Percentiles rank a stretch among this genome's conserved stretches.
Evolutionary conservation across 2,888 invertebrate species (phyloP).

Genomic region (Cantharis lateralis): DNA sequence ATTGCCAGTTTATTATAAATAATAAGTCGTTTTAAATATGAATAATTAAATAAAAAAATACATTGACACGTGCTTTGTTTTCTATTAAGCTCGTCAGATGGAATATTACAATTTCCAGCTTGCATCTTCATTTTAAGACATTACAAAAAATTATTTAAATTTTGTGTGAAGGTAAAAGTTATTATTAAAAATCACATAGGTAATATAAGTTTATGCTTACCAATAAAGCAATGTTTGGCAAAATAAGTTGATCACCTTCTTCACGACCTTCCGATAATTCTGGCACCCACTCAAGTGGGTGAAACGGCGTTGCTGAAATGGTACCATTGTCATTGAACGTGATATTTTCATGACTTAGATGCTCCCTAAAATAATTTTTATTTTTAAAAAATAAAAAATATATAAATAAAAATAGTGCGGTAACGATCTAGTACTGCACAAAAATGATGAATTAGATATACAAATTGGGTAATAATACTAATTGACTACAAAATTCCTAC

Average conservation of each 20-base stretch:
- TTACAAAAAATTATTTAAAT: not conserved
- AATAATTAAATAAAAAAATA: too few relatives aligned
- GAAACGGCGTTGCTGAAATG: conserved; percentile 68
- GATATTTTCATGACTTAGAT: conserved; percentile 69
- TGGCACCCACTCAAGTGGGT: conserved; percentile 77
- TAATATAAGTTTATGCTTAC: conserved; percentile 70
- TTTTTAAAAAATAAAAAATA: not conserved
- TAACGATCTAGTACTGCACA: too few relatives aligned
- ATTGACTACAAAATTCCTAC: not conserved
- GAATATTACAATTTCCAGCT: not conserved
- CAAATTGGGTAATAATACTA: not conserved
- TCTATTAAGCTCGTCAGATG: too few relatives aligned
- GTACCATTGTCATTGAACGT: conserved; percentile 79
- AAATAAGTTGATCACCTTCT: conserved; percentile 74
- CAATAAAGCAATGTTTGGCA: conserved; percentile 84
- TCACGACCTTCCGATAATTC: conserved; percentile 74
- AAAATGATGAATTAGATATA: not conserved
- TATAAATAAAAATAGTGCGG: not conserved
- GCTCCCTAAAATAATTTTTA: conserved; percentile 64
- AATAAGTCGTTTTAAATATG: too few relatives aligned
- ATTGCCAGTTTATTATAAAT: too few relatives aligned
- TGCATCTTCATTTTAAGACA: not conserved
- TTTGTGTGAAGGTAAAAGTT: not conserved
- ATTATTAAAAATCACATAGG: not conserved
- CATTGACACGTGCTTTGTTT: too few relatives aligned